A percentile compares a stretch with the other conserved stretches of the same genome.
Evolutionary conservation across 2,797 vertebrate species (phyloP).

Genomic region (Emys orbicularis): DNA sequence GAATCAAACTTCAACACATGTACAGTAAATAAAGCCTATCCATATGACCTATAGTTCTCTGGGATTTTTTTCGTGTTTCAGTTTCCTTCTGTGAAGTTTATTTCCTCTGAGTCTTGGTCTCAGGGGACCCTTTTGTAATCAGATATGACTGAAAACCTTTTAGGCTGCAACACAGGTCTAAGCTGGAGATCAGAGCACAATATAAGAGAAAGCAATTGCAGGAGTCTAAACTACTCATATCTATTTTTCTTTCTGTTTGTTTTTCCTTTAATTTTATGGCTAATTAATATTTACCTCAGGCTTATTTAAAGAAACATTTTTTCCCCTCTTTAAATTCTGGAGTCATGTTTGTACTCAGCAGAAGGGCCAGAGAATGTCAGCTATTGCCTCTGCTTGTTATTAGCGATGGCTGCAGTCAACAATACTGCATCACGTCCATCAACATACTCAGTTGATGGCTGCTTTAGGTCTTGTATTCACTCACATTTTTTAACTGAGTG

Average conservation of each 20-base stretch:
- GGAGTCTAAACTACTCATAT: neutral
- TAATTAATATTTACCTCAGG: too few species aligned
- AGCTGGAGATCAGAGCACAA: neutral
- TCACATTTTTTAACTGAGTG: neutral
- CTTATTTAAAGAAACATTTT: neutral
- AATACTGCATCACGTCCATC: neutral
- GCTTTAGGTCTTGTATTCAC: neutral
- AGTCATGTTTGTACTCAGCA: neutral
- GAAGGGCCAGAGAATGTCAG: rapidly evolving
- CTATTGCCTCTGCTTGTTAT: neutral
- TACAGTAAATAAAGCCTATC: neutral
- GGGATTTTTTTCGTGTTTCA: neutral
- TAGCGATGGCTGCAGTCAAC: neutral
- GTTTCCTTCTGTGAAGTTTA: neutral
- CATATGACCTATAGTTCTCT: neutral
- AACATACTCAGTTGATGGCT: neutral
- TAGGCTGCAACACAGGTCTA: neutral
- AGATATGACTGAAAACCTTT: too few species aligned
- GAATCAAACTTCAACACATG: neutral
- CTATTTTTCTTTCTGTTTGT: neutral
- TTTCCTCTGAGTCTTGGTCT: neutral
- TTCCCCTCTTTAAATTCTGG: neutral
- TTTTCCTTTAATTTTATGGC: neutral
- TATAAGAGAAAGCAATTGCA: neutral
- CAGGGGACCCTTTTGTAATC: neutral